Percentiles rank a stretch among this genome's conserved stretches.
Conservation (phyloP, 2,113 vertebrate genomes). For the Crocuta crocuta region DNA sequence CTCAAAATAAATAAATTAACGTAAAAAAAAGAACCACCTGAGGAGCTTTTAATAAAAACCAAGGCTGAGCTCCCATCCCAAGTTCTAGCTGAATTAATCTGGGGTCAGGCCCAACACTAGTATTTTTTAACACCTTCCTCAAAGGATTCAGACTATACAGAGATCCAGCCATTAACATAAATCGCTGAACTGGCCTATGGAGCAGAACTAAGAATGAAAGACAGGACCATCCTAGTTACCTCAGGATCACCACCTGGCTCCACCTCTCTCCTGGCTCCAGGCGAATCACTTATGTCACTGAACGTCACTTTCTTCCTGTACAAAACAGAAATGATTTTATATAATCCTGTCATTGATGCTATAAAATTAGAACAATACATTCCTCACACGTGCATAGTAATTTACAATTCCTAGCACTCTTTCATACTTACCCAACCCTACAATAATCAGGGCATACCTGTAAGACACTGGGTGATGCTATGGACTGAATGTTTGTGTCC, state of each 20-base stretch:
- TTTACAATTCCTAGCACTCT: neutral
- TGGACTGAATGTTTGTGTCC: neutral
- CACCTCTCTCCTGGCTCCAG: neutral
- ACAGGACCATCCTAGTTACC: neutral
- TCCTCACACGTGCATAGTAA: neutral
- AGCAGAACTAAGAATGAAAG: neutral
- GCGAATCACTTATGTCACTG: neutral
- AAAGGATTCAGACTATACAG: neutral
- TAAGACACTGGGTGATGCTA: neutral
- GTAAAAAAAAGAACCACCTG: neutral
- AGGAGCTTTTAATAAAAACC: neutral
- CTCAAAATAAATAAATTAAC: too few relatives aligned
- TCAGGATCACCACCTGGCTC: neutral
- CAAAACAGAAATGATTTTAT: neutral
- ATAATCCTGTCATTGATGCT: neutral
- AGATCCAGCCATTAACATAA: neutral
- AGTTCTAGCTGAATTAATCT: neutral
- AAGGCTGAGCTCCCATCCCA: neutral
- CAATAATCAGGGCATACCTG: neutral
- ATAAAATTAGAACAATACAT: neutral
- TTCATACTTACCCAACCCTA: neutral
- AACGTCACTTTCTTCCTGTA: neutral
- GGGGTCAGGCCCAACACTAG: neutral
- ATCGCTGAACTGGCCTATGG: neutral
- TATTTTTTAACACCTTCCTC: neutral